These are phyloP conservation scores for Synanthedon andrenaeformis DNA, from an alignment of 2,888 invertebrate species.

Conservation along the genomic window DNA sequence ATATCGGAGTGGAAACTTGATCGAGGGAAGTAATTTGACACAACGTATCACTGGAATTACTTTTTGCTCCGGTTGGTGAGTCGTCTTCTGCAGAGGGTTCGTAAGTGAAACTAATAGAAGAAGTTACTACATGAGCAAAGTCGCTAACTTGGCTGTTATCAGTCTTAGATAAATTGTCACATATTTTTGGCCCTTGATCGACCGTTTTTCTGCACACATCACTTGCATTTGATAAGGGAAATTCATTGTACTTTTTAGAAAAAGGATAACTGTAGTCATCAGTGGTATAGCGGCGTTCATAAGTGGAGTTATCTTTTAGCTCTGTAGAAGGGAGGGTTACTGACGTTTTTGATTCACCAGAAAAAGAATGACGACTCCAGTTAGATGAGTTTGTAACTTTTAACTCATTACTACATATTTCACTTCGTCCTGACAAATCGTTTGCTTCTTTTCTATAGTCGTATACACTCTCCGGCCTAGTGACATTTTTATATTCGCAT, in stretches of 20 bases:
- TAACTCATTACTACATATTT: conserved; percentile 20
- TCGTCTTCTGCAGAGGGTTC: conserved; percentile 62
- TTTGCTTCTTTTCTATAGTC: conserved; percentile 27
- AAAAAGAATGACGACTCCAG: conserved; percentile 47
- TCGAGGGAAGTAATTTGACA: conserved; percentile 67
- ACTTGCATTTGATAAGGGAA: conserved; percentile 48
- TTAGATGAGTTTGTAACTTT: conserved; percentile 27
- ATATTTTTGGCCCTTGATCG: conserved; percentile 47
- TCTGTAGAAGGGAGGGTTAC: conserved; percentile 44
- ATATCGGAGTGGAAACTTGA: conserved; percentile 66
- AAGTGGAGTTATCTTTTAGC: conserved; percentile 38
- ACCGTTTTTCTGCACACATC: conserved; percentile 52
- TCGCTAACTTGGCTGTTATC: conserved; percentile 66
- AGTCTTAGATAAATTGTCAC: conserved; percentile 53
- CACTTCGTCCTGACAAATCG: conserved; percentile 23
- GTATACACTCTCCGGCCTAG: conserved; percentile 21
- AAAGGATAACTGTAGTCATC: conserved; percentile 49
- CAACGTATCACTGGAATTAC: conserved; percentile 65
- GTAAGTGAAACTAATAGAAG: conserved; percentile 65
- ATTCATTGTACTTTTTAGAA: conserved; percentile 56
- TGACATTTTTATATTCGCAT: conserved; percentile 34
- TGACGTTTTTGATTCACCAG: conserved; percentile 47
- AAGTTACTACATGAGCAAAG: conserved; percentile 61
- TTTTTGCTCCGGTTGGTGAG: conserved; percentile 57
- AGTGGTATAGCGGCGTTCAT: conserved; percentile 37